Conservation (phyloP, 2,888 invertebrate species). For the Oxyteleia sp. region DNA sequence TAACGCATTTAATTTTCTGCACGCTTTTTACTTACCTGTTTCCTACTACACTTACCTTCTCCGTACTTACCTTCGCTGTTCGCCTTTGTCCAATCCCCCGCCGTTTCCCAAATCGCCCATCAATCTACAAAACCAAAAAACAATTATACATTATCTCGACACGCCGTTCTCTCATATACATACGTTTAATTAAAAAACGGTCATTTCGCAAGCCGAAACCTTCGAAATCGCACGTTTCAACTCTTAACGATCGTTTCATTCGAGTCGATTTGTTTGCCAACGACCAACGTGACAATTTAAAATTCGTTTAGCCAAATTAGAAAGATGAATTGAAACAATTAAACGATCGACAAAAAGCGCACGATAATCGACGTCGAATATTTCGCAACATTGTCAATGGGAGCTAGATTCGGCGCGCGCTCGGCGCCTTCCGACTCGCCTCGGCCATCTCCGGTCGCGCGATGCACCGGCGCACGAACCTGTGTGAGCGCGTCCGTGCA, state of each 20-base stretch:
- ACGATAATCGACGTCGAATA: slow-evolving; percentile 25
- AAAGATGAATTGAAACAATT: slow-evolving; percentile 24
- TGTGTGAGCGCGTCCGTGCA: slow-evolving; percentile 17
- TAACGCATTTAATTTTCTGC: too few relatives aligned
- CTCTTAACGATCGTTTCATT: slow-evolving; percentile 18
- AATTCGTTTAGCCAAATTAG: slow-evolving; percentile 14
- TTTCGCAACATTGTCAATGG: slow-evolving; percentile 30
- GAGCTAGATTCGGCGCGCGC: slow-evolving; percentile 34
- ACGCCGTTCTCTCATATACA: too few relatives aligned
- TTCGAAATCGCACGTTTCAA: background rate
- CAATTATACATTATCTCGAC: too few relatives aligned
- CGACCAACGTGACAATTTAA: slow-evolving; percentile 19
- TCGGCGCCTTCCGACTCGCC: slow-evolving; percentile 21
- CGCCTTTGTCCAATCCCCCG: too few relatives aligned
- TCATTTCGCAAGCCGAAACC: slow-evolving; percentile 19
- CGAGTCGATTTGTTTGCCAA: background rate
- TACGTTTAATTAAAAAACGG: too few relatives aligned
- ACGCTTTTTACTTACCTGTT: too few relatives aligned
- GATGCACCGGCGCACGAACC: slow-evolving; percentile 33
- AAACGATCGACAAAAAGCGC: slow-evolving; percentile 11
- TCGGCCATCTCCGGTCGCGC: slow-evolving; percentile 47
- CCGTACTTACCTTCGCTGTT: too few relatives aligned
- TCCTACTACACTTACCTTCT: too few relatives aligned
- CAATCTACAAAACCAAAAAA: too few relatives aligned
- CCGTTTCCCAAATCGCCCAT: too few relatives aligned